A percentile compares a stretch with the other conserved stretches of the same genome.
These are phyloP conservation scores for Nymphalis c-album DNA, from an alignment of 2,888 invertebrate genomes.

Conservation along the genomic window DNA sequence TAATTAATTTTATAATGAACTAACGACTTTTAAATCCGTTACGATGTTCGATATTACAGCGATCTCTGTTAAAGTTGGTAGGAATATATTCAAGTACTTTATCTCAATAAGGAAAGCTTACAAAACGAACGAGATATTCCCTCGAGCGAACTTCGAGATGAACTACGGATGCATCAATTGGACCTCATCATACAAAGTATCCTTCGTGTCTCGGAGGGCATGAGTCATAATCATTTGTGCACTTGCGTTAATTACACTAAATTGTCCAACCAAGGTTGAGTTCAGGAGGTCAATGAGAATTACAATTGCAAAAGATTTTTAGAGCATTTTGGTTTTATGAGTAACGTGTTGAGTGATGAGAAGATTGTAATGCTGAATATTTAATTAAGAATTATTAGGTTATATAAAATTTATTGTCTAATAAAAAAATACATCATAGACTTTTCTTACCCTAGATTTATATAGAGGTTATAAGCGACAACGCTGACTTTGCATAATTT, in stretches of 20 bases:
- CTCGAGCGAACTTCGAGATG: not conserved
- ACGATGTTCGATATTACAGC: no score
- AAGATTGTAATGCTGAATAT: no score
- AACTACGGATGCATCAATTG: slow-evolving; percentile 13
- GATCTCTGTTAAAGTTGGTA: no score
- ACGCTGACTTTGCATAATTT: no score
- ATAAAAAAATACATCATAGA: no score
- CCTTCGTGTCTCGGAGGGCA: slow-evolving; percentile 10
- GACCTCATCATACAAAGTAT: not conserved
- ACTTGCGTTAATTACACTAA: slow-evolving; percentile 19
- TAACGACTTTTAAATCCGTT: no score
- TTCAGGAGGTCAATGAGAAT: slow-evolving; percentile 8
- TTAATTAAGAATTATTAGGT: no score
- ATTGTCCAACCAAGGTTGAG: slow-evolving; percentile 20
- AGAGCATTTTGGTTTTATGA: not conserved
- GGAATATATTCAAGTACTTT: not conserved
- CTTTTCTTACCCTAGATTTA: no score
- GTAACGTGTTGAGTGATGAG: not conserved
- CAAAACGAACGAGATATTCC: no score
- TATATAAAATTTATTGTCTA: no score
- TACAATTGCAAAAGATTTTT: not conserved
- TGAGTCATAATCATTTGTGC: slow-evolving; percentile 14
- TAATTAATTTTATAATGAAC: no score
- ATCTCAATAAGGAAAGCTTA: not conserved
- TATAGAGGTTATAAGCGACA: no score